Evolutionary conservation across 2,113 vertebrate species (phyloP), one percentile per base, ranked within the genome.

Genomic region (Calonectris borealis): DNA sequence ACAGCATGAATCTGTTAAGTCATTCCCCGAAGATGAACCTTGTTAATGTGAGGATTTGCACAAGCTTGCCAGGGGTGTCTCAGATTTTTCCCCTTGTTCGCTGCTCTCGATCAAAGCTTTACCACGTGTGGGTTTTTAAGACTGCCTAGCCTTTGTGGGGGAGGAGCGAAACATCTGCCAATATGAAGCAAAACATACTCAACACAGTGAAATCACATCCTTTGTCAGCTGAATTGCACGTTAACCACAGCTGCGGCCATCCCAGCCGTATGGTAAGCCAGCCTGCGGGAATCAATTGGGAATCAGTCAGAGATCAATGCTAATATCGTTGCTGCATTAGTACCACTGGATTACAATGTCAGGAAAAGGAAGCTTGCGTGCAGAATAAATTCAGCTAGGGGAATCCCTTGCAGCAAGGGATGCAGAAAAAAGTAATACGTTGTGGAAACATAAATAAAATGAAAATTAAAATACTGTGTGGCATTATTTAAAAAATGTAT

Each of bases 111-210:
- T 31, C 57, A 31, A 61, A 22, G 48, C 84, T 61, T 61, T 10
- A 48, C 76, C 93, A 44, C 12, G 16, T 46, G 93, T 19, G 44
- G 61, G 7, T 42, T 91, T 95, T 87, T 57, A 7, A 48, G 38
- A 9, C 70, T 62, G 79, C 87, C 68, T 11, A 34, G 68, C n/a
- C 60, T 96, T 95, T 96, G 96, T 96, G 92, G 60, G 92, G 95
- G 95, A 87, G 96, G 86, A 96, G 88, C 10, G 6, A 32, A 75
- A 81, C 92, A 86, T 94, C 94, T 94, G 88, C 95, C 80, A 6
- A 16, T 7, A 54, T 2, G 70, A 48, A 66, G 66, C 31, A 62
- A 49, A 90, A 64, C 73, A 2, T 36, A 4, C 16, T 22, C 60
- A 17, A 6, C 6, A 0, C 16, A 1, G 44, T 16, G 22, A 79